Base-by-base conservation (phyloP, 2,888 invertebrate species). In the Drosophila bunnanda region DNA sequence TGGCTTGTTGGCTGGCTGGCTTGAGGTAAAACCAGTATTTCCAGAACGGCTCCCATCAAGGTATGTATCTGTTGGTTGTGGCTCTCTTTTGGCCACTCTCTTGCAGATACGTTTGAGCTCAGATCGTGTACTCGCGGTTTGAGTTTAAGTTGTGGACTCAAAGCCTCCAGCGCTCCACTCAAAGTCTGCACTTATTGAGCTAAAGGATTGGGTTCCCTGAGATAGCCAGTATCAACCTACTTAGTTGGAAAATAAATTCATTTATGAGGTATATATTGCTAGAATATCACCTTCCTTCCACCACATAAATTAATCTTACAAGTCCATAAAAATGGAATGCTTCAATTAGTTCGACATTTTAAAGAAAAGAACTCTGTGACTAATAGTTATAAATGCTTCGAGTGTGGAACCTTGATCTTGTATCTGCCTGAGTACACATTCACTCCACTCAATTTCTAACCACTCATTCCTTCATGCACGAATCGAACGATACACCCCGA, bases 401-500 rank as follows among this genome's bases (percentile, higher is more conserved):
- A 43, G 50, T 52, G 34, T 13, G 30, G 30, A 52, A 44, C 34
- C 48, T 58, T 43, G 32, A 34, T 15, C 9, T 20, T 46, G 30
- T 15, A 22, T 36, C 22, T 34, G 28, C 46, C n/a, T 15, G 10
- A 1, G 28, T n/a, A 34, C 12, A 3, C 20, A 64, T 25, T 38
- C 43, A 65, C 50, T 52, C 32, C 22, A 41, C 38, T 55, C 30
- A 13, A n/a, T 20, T 30, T 2, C 25, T 15, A 13, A 6, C 32
- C 46, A 20, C 36, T 20, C 56, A 28, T 9, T 41, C 44, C 46
- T 68, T 56, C 62, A 76, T 78, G 78, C 81, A 78, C 88, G 89
- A 88, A 88, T 86, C 89, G 88, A 89, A 89, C 82, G 82, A 61
- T 73, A 76, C 70, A 46, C 28, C 10, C 76, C 73, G 82, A 83